These are phyloP conservation scores for Isaurus tuberculatus DNA, from an alignment of 92 coral and sea anemone species.

Conservation along the genomic window DNA sequence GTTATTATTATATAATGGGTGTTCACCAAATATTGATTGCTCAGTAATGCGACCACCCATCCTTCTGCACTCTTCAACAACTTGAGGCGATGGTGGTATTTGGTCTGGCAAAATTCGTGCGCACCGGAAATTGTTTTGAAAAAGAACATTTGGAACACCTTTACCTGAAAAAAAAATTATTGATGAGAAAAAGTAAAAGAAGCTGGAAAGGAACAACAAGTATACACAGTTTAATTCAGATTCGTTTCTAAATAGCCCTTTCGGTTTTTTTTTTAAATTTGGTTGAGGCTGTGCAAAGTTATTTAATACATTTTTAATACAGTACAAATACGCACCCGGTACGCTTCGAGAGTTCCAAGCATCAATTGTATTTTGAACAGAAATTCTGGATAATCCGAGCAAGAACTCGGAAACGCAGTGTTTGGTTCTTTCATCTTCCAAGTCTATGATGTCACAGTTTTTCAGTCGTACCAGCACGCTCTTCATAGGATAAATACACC, in stretches of 20 bases:
- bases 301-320: no score
- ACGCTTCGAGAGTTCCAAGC: conserved; percentile 26
- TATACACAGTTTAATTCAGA: no score
- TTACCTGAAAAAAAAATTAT: conserved; percentile 26
- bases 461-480: no score
- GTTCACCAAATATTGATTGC: conserved; percentile 10
- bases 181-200: no score
- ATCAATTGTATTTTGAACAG: conserved; percentile 40
- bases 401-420: conserved; percentile 29
- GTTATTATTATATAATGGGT: background rate
- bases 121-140: background rate
- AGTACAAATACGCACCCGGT: conserved; percentile 35
- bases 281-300: no score
- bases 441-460: conserved; percentile 8
- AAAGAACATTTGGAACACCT: conserved; percentile 19
- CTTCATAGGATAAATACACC: no score
- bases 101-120: background rate
- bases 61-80: conserved; percentile 9
- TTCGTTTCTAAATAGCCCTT: no score
- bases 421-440: conserved; percentile 21
- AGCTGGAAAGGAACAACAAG: no score
- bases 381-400: background rate
- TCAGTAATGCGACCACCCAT: conserved; percentile 5
- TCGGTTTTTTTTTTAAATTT: no score
- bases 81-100: conserved; percentile 12